phyloP scores from a whole-genome alignment of 2,113 vertebrate species.

The Morone saxatilis region DNA sequence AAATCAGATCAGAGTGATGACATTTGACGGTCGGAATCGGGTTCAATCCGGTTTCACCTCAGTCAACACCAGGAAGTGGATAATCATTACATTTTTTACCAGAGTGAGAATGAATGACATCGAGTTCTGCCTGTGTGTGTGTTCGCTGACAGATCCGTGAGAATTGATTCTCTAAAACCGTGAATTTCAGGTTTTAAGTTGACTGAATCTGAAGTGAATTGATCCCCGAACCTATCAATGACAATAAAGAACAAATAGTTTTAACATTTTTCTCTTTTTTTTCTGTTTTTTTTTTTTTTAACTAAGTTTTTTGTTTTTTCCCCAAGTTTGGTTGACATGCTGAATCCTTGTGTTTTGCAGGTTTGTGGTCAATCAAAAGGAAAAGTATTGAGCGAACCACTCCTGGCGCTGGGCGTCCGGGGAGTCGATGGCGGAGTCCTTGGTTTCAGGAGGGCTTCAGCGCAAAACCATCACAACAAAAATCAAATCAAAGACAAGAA shows the following conservation, averaged over 20 bases:
- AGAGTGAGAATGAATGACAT: conserved; percentile 66
- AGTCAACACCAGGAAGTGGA: conserved; percentile 45
- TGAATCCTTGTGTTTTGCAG: conserved; percentile 80
- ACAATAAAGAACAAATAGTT: conserved; percentile 80
- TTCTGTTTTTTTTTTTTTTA: conserved; percentile 21
- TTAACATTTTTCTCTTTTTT: conserved; percentile 61
- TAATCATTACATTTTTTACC: not conserved
- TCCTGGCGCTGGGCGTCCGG: conserved; percentile 96
- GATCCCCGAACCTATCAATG: conserved; percentile 55
- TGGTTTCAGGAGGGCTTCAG: conserved; percentile 95
- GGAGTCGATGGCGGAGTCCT: conserved; percentile 90
- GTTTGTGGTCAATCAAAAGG: conserved; percentile 92
- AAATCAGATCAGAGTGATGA: conserved; percentile 66
- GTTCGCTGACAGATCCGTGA: conserved; percentile 18
- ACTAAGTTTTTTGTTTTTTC: conserved; percentile 37
- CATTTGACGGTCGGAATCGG: conserved; percentile 36
- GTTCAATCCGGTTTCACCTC: conserved; percentile 50
- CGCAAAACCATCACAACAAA: conserved; percentile 7
- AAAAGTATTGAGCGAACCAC: conserved; percentile 99
- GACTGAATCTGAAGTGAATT: conserved; percentile 59
- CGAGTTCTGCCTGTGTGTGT: conserved; percentile 25
- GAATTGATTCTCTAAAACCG: not conserved
- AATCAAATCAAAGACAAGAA: conserved; percentile 13
- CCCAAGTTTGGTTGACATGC: conserved; percentile 88
- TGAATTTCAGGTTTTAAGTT: not conserved